Evolutionary conservation across 2,113 vertebrate species (phyloP).

Genomic region (Glaucomys volans): DNA sequence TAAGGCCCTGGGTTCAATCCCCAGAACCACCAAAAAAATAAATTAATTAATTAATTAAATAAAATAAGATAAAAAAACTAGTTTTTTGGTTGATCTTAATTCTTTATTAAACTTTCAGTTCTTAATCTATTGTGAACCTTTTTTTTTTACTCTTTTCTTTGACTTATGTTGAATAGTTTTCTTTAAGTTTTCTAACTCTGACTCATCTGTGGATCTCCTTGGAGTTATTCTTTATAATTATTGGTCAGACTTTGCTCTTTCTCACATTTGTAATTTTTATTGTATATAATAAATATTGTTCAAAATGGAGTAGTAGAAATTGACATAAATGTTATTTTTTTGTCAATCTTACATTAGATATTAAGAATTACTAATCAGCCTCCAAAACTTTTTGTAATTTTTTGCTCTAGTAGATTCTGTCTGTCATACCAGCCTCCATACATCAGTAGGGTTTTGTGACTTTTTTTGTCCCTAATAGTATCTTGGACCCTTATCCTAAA

Average conservation of each 20-base stretch:
- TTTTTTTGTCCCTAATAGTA: neutral
- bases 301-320: neutral
- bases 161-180: neutral
- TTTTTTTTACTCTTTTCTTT: constrained; percentile 10
- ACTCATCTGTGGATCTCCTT: neutral
- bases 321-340: constrained; percentile 24
- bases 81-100: constrained; percentile 20
- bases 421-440: neutral
- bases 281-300: neutral
- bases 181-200: neutral
- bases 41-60: no score
- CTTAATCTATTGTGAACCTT: neutral
- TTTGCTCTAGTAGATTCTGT: neutral
- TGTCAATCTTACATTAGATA: neutral
- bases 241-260: constrained; percentile 6
- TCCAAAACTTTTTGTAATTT: neutral
- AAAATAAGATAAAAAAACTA: constrained; percentile 32
- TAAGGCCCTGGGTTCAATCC: no score
- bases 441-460: neutral
- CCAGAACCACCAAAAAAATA: no score
- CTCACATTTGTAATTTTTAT: constrained; percentile 7
- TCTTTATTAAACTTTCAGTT: constrained; percentile 9
- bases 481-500: neutral
- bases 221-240: neutral
- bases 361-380: neutral